phyloP scores from a whole-genome alignment of 1,140 invertebrate species.

The Stenopsyche tienmushanensis region DNA sequence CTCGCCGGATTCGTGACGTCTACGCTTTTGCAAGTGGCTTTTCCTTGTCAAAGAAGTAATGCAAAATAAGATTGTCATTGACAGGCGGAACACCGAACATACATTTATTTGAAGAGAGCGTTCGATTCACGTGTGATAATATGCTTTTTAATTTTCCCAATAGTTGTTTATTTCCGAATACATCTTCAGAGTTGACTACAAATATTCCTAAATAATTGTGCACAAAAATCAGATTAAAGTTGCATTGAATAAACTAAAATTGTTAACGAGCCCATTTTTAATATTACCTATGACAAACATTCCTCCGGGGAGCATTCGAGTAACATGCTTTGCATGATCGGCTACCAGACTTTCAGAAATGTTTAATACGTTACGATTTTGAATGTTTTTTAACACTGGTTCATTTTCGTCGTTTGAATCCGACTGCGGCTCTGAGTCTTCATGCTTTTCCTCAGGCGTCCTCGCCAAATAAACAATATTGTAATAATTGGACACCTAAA shows the following conservation, averaged over 20 bases:
- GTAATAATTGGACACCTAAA: not conserved
- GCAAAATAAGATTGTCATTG: slow-evolving; percentile 55
- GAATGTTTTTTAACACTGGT: not conserved
- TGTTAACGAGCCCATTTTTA: not conserved
- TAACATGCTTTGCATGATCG: slow-evolving; percentile 71
- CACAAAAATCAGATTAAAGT: slow-evolving; percentile 43
- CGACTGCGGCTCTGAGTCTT: not conserved
- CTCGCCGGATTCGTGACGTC: slow-evolving; percentile 16
- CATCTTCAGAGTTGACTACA: slow-evolving; percentile 60
- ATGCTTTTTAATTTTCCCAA: slow-evolving; percentile 59
- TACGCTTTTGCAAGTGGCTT: slow-evolving; percentile 36
- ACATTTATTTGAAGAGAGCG: slow-evolving; percentile 57
- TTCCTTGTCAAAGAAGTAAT: slow-evolving; percentile 56
- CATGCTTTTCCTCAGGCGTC: slow-evolving; percentile 14
- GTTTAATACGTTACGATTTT: not conserved
- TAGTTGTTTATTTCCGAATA: slow-evolving; percentile 57
- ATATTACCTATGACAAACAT: slow-evolving; percentile 68
- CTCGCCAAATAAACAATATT: slow-evolving; percentile 15
- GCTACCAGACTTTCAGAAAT: slow-evolving; percentile 64
- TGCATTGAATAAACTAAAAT: not conserved
- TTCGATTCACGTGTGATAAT: slow-evolving; percentile 58
- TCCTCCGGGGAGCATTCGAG: slow-evolving; percentile 80
- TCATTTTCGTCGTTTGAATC: not conserved
- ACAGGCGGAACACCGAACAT: slow-evolving; percentile 58
- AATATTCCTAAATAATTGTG: slow-evolving; percentile 64